Percentiles rank a stretch among this genome's conserved stretches.
Conservation (phyloP, 2,113 vertebrate species). For the Phycodurus eques region DNA sequence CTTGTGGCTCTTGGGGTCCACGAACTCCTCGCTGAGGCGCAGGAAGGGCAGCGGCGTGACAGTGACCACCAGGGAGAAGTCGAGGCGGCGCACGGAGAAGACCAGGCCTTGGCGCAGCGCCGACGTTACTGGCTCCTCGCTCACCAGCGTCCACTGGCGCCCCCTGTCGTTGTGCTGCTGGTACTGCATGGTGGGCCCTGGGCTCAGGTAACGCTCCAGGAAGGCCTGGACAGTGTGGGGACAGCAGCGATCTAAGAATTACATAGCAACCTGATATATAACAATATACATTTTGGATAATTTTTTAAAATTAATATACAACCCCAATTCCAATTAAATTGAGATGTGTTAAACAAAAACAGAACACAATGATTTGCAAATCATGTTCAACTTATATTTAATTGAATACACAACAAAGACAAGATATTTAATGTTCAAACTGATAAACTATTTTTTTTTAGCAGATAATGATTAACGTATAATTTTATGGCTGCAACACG, state of each 20-base stretch:
- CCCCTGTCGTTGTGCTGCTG: constrained; percentile 87
- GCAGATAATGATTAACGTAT: no score
- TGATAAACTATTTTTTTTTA: no score
- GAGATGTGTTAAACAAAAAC: background rate
- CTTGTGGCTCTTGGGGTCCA: constrained; percentile 97
- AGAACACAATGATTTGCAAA: no score
- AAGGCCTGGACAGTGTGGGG: constrained; percentile 76
- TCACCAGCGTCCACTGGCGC: constrained; percentile 94
- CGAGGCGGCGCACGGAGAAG: constrained; percentile 87
- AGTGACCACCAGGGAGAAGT: constrained; percentile 92
- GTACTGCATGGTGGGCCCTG: constrained; percentile 93
- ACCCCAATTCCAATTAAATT: no score
- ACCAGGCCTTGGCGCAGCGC: constrained; percentile 86
- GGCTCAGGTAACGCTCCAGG: constrained; percentile 86
- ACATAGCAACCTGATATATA: background rate
- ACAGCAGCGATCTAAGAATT: background rate
- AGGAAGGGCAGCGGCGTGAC: constrained; percentile 89
- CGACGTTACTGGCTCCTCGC: constrained; percentile 89
- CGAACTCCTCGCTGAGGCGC: constrained; percentile 89
- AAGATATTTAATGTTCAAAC: no score
- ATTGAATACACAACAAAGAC: no score
- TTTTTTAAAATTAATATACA: background rate
- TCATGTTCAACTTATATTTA: no score
- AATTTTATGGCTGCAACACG: no score
- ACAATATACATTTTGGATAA: background rate